Evolutionary conservation across 2,113 vertebrate species (phyloP).

Genomic region (Grammomys dolichurus): DNA sequence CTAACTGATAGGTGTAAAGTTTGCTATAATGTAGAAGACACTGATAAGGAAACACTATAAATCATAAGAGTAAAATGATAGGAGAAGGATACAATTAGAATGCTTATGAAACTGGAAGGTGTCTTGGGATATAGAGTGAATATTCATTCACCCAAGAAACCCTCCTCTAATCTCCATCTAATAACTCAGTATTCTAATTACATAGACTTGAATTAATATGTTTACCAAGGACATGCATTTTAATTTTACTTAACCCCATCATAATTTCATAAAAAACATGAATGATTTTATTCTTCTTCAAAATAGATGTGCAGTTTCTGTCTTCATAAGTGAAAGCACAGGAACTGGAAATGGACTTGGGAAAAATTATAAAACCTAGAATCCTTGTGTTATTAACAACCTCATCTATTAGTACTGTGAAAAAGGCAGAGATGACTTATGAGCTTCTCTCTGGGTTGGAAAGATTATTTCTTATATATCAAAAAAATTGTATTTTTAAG

Average conservation of each 20-base stretch:
- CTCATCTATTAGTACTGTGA: not conserved
- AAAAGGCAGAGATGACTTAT: not conserved
- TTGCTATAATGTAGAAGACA: not conserved
- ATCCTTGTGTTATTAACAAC: not conserved
- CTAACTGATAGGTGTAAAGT: not conserved
- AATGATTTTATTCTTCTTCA: slow-evolving; percentile 52
- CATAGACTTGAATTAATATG: slow-evolving; percentile 75
- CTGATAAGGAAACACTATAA: slow-evolving; percentile 15
- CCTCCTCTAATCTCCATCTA: slow-evolving; percentile 75
- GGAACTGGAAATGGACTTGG: not conserved
- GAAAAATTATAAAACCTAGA: not conserved
- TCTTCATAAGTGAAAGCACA: slow-evolving; percentile 34
- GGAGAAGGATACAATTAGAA: slow-evolving; percentile 55
- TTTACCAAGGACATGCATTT: slow-evolving; percentile 77
- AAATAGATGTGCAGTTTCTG: not conserved
- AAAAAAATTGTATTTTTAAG: not conserved
- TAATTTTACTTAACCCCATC: slow-evolving; percentile 72
- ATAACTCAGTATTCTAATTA: slow-evolving; percentile 78
- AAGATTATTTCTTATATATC: not conserved
- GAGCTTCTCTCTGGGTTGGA: not conserved
- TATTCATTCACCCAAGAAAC: slow-evolving; percentile 78
- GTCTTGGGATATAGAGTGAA: slow-evolving; percentile 70
- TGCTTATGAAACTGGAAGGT: slow-evolving; percentile 66
- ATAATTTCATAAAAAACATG: slow-evolving; percentile 70
- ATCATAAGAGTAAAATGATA: not conserved